These are phyloP conservation scores for Megalurothrips usitatus DNA, from an alignment of 2,888 invertebrate genomes.

Conservation along the genomic window DNA sequence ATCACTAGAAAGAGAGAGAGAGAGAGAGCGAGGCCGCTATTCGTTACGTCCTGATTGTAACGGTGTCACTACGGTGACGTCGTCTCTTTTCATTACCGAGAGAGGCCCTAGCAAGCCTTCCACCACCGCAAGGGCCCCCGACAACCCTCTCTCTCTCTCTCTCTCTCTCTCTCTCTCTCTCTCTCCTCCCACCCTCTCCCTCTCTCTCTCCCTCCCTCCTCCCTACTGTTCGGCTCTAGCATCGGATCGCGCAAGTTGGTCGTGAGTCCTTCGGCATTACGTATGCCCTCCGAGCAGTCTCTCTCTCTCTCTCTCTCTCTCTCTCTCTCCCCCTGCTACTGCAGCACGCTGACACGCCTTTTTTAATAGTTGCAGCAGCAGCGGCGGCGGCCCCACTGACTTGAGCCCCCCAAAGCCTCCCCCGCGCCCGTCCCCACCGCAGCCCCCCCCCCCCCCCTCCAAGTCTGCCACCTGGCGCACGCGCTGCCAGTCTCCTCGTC, in stretches of 20 bases:
- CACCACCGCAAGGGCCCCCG: neutral
- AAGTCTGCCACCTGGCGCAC: neutral
- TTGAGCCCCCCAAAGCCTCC: neutral
- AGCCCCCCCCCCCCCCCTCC: neutral
- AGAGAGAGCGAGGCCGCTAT: neutral
- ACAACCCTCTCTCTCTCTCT: too few relatives aligned
- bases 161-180: too few relatives aligned
- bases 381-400: neutral
- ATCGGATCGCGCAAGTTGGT: too few relatives aligned
- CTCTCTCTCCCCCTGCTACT: neutral
- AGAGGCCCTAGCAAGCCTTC: neutral
- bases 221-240: too few relatives aligned
- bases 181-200: too few relatives aligned
- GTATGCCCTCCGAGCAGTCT: neutral
- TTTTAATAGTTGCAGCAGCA: too few relatives aligned
- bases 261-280: neutral
- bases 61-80: neutral
- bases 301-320: neutral
- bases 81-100: neutral
- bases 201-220: too few relatives aligned
- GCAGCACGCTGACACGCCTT: too few relatives aligned
- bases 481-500: too few relatives aligned
- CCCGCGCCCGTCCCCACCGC: neutral
- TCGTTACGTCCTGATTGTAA: neutral
- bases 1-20: neutral